Evolutionary conservation across 2,113 vertebrate species (phyloP).

Genomic region (Pao palembangensis): DNA sequence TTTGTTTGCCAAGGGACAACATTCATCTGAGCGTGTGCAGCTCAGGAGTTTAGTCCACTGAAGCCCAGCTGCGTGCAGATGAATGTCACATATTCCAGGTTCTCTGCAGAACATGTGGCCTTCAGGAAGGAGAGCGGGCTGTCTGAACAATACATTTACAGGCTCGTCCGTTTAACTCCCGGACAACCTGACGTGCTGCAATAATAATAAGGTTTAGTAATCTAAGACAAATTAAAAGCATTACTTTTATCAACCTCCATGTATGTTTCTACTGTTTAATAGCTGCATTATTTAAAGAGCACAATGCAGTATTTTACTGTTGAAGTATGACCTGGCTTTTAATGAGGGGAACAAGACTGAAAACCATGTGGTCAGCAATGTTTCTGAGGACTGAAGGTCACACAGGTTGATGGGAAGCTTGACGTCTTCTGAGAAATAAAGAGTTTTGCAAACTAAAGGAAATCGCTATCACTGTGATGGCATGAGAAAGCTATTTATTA

Average conservation of each 20-base stretch:
- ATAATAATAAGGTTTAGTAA: background rate
- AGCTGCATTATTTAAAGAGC: background rate
- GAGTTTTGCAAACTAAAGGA: too few relatives aligned
- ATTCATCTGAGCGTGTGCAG: constrained; percentile 47
- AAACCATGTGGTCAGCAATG: background rate
- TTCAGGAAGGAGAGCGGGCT: background rate
- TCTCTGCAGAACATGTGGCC: background rate
- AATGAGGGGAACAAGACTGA: background rate
- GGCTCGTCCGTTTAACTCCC: background rate
- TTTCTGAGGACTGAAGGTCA: background rate
- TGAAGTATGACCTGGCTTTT: background rate
- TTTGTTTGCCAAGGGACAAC: constrained; percentile 65
- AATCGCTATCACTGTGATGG: background rate
- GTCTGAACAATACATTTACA: background rate
- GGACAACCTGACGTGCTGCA: background rate
- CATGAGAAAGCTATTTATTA: background rate
- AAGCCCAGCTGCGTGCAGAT: constrained; percentile 3
- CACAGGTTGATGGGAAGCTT: background rate
- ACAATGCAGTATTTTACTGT: background rate
- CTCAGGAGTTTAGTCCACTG: constrained; percentile 33
- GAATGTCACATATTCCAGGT: background rate
- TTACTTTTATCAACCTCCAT: background rate
- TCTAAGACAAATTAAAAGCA: background rate
- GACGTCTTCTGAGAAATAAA: background rate
- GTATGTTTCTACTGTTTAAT: background rate